phyloP scores from a whole-genome alignment of 2,113 vertebrate genomes.

The Carassius carassius region DNA sequence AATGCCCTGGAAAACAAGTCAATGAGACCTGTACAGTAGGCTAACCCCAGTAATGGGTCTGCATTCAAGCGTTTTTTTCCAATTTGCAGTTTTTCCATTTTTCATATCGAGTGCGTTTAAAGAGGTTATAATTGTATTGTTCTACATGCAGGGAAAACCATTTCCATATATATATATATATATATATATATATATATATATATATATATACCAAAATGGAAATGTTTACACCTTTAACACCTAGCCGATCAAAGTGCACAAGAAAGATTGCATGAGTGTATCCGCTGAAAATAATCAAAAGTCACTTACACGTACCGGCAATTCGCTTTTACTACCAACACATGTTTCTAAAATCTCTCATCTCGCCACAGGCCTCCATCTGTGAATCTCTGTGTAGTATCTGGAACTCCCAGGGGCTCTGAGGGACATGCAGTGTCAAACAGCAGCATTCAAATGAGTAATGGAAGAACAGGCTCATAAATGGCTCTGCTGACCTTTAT shows the following conservation, averaged over 20 bases:
- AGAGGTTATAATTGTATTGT: not conserved
- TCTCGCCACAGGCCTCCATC: slow-evolving; percentile 59
- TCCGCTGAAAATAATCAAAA: slow-evolving; percentile 22
- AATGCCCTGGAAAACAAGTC: slow-evolving; percentile 54
- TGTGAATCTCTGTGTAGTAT: slow-evolving; percentile 61
- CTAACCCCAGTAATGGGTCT: not conserved
- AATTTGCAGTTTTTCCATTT: not conserved
- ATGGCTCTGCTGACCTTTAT: slow-evolving; percentile 71
- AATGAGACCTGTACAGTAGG: not conserved
- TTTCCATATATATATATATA: not conserved
- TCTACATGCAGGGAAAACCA: not conserved
- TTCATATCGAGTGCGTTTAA: not conserved
- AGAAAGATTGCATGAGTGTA: not conserved
- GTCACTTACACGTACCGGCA: not conserved
- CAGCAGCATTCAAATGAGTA: slow-evolving; percentile 72
- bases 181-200: not conserved
- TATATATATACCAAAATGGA: not conserved
- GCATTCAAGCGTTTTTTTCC: not conserved
- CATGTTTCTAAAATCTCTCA: slow-evolving; percentile 50
- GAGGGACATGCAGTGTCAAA: slow-evolving; percentile 66
- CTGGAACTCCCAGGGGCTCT: slow-evolving; percentile 55
- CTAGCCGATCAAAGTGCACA: not conserved
- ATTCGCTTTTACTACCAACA: slow-evolving; percentile 54
- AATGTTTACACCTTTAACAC: not conserved
- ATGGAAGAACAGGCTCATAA: slow-evolving; percentile 67